Base-by-base conservation (phyloP, 2,888 invertebrate species). In the Vanessa cardui region DNA sequence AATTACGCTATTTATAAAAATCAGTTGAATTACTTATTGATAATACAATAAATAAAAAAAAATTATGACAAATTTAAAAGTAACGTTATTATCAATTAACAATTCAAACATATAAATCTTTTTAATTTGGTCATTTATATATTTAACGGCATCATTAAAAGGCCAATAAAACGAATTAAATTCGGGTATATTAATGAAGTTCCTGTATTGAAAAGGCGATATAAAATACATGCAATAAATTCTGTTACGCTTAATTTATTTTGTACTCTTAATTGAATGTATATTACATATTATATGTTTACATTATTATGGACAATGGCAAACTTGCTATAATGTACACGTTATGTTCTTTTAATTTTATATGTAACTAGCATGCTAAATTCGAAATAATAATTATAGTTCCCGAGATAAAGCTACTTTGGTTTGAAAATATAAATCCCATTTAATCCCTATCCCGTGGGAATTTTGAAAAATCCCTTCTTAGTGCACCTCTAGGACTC, bases 151-250 rank as follows among this genome's bases (percentile, higher is more conserved):
- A 54, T 54, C 26, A 21, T 54, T 54, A 54, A 16, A 54, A 54
- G 7, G 16, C 31, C 52, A 31, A 54, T 54, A 54, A 54, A 54
- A 54, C 31, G n/a, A 54, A 54, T 54, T 54, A n/a, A n/a, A 31
- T 54, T 54, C 31, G 26, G 7, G 49, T 12, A 49, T 31, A 31
- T 16, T 54, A 54, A 31, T 54, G 52, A 54, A 6, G 16, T 54
- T 54, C 31, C 12, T 21, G 26, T 31, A 54, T 54, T 54, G 52
- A 54, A 54, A 54, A 31, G 52, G 16, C 7, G 21, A 54, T 31
- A 31, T 54, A 54, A 31, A 31, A 15, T 16, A 31, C n/a, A 6
- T 31, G 26, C 31, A 31, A 26, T 54, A 31, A 31, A 54, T 26
- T 16, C 12, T 5, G 12, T 15, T 16, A 3, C 52, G 26, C 16